Evolutionary conservation across 2,888 invertebrate genomes (phyloP), one percentile per base, ranked within the genome.

Genomic region (Ametastegia equiseti): DNA sequence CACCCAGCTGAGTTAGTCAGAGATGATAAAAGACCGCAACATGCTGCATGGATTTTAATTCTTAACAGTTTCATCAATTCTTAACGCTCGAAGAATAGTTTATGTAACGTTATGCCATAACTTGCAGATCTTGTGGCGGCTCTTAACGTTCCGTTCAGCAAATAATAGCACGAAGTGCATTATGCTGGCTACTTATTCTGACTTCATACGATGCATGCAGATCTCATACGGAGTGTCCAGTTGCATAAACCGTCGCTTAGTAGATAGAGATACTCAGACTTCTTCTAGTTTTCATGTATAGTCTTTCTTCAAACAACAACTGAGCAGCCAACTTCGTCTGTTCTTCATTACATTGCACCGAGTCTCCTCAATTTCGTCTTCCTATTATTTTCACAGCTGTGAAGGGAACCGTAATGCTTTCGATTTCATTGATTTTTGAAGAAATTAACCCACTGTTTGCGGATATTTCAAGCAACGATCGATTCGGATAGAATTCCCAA

Each of bases 211-310:
- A 63, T 60, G 60, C 78, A 63, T 78, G 60, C 63, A n/a, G 30
- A 78, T 78, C 57, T 15, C 57, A 42, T 30, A 60, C 60, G 27
- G 27, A 78, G 78, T 78, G 30, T 63, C 78, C 60, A 60, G 45
- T 77, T 77, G 57, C 60, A 77, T 60, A 15, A 57, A 33, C 42
- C 42, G 57, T 60, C 60, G 57, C 23, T 39, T 42, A 23, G 42
- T n/a, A 54, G 3, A 54, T 36, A 13, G 45, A 50, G 11, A 36
- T n/a, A 27, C 77, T 77, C 42, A 60, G 60, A 77, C 57, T 69
- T 23, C 13, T 15, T 65, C 15, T 36, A n/a, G 36, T 65, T 65
- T 36, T 65, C 36, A n/a, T 36, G 36, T 36, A 65, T 65, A 11
- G 6, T 11, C 6, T 65, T 36, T 65, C 36, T 19, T n/a, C 36